Evolutionary conservation across 2,888 invertebrate genomes (phyloP), one percentile per base, ranked within the genome.

Genomic region (Tachina fera): DNA sequence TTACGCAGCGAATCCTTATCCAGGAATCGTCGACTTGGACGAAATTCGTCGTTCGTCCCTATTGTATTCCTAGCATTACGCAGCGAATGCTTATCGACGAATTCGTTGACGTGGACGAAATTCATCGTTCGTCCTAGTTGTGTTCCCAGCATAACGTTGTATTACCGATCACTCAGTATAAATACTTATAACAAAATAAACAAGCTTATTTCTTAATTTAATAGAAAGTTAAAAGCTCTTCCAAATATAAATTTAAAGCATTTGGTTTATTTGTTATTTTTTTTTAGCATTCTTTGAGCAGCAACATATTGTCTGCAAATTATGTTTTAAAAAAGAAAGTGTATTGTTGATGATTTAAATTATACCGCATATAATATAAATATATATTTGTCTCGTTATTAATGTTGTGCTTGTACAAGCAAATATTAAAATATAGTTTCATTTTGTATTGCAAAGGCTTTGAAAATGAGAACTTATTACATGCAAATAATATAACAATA

Each of bases 311-410:
- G 58, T 60, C n/a, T 58, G 39, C 31, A 71, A 9, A 56, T n/a
- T 43, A 56, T 3, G 13, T 31, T 31, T 45, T 45, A 56, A 43
- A 45, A 71, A 47, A 58, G 4, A 16, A 72, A 9, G 16, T 13
- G 13, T 47, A 11, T 39, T 60, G 13, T 47, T 31, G 60, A 5
- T 47, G 31, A 10, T 47, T 49, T 14, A 16, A 10, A 45, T 8
- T n/a, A 14, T n/a, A 45, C 31, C 6, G 31, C 9, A 47, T 31
- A 53, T 31, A 45, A 43, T 9, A 53, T 19, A n/a, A 10, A 47
- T 71, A 13, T 14, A 72, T 47, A n/a, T 72, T 43, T 71, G 47
- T 45, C 3, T 60, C 60, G 47, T 47, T 71, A 47, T 70, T 53
- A 43, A 14, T 56, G 14, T 43, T 70, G 14, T 51, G 10, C 9